Conservation (phyloP, 2,797 vertebrate species). For the Erpetoichthys calabaricus region DNA sequence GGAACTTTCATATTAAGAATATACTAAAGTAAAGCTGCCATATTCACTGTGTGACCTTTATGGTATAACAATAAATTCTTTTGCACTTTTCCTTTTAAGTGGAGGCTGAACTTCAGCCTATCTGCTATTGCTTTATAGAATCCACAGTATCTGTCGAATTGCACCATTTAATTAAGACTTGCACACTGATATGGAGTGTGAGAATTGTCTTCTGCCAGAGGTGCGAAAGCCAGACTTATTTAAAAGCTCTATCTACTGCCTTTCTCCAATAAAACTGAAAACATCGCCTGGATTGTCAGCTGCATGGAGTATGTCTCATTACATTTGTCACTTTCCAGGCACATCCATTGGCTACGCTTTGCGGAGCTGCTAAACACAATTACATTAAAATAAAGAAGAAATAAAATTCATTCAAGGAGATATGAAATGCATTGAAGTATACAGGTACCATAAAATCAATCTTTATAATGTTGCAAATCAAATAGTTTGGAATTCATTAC, state of each 20-base stretch:
- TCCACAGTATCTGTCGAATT: slow-evolving; percentile 1
- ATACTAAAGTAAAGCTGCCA: no score
- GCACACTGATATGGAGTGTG: slow-evolving; percentile 4
- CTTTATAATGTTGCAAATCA: neutral
- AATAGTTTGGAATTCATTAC: neutral
- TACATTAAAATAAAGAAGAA: slow-evolving; percentile 45
- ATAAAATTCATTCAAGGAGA: slow-evolving; percentile 56
- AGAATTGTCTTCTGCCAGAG: slow-evolving; percentile 2
- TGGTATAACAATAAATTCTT: no score
- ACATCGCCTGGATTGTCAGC: slow-evolving; percentile 18
- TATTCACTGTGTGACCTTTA: no score
- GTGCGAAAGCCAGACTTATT: slow-evolving; percentile 7
- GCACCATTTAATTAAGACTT: slow-evolving; percentile 11
- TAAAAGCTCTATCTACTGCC: slow-evolving; percentile 3
- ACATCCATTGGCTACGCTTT: slow-evolving; percentile 18
- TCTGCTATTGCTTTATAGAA: neutral
- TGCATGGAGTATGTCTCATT: slow-evolving; percentile 13
- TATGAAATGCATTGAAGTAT: slow-evolving; percentile 33
- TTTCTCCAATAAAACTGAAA: slow-evolving; percentile 15
- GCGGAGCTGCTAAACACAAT: slow-evolving; percentile 19
- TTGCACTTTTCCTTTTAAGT: no score
- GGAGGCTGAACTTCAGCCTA: no score
- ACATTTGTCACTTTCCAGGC: slow-evolving; percentile 27
- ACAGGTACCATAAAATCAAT: neutral
- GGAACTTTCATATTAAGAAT: no score